Evolutionary conservation across 2,797 vertebrate genomes (phyloP), one percentile per base, ranked within the genome.

Genomic region (Limosa lapponica): DNA sequence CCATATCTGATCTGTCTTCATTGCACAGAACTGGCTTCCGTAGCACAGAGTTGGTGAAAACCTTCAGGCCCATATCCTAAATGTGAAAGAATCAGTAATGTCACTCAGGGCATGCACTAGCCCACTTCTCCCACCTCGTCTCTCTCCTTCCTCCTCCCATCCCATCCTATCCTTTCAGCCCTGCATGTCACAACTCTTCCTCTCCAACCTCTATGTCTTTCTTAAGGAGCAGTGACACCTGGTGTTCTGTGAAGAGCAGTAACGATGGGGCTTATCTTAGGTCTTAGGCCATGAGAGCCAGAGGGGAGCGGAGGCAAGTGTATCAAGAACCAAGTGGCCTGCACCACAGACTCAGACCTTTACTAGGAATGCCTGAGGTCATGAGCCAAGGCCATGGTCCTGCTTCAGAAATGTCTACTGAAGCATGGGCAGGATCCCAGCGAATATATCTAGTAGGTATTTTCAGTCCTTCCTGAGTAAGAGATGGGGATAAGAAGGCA

Each of bases 51-150:
- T 97, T 98, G 36, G 98, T 98, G 52, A 98, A 96, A 81, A 97
- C 96, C 84, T 98, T 98, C 79, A 98, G 94, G 51, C 98, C 97
- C 92, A 98, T 88, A 59, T 54, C 51, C 98, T 98, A 80, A 39
- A 92, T 49, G 79, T 27, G 69, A 94, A 96, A 71, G 46, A 82
- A 89, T 71, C 17, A 12, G 6, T 75, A 16, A 43, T 11, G 43
- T 75, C 65, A 52, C 14, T 66, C 66, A 20, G 24, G 11, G 28
- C 28, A 41, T 41, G 22, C 27, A 64, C 5, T n/a, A 43, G 17
- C 5, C 54, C 30, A 55, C 3, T 52, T 82, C 20, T 59, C 34
- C 32, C 15, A 58, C 37, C 3, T 64, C 15, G 8, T 49, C 14
- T 82, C 24, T 30, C 10, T 66, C 51, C 46, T 75, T 19, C 10